Percentiles rank a stretch among this genome's conserved stretches.
Conservation (phyloP, 2,888 invertebrate species). For the Spodoptera exigua region DNA sequence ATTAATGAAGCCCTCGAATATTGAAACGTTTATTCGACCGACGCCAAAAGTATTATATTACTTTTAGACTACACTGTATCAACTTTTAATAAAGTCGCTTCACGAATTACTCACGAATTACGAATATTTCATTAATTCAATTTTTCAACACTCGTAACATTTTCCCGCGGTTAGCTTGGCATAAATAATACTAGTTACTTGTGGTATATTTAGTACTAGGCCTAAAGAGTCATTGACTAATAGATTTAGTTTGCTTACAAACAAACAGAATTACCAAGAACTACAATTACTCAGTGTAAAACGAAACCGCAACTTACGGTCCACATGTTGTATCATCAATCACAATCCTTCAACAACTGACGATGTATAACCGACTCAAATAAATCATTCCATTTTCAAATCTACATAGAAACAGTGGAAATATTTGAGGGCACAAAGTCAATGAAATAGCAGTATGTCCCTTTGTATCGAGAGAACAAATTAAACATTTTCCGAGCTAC, state of each 20-base stretch:
- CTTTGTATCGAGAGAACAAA: slow-evolving; percentile 66
- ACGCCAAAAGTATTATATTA: slow-evolving; percentile 84
- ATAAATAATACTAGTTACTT: slow-evolving; percentile 15
- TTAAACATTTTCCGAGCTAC: slow-evolving; percentile 71
- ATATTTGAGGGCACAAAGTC: slow-evolving; percentile 48
- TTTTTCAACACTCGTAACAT: slow-evolving; percentile 27
- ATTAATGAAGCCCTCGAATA: slow-evolving; percentile 87
- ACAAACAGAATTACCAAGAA: neutral
- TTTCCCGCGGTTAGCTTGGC: neutral
- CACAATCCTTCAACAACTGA: slow-evolving; percentile 6
- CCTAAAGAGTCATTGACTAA: neutral
- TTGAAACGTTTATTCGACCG: slow-evolving; percentile 87
- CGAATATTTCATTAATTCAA: slow-evolving; percentile 34
- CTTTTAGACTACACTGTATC: slow-evolving; percentile 73
- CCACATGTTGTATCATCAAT: slow-evolving; percentile 12
- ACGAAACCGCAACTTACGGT: neutral
- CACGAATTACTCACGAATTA: slow-evolving; percentile 44
- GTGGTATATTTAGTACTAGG: slow-evolving; percentile 2
- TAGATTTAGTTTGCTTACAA: neutral
- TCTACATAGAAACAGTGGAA: slow-evolving; percentile 31
- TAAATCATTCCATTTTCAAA: slow-evolving; percentile 32
- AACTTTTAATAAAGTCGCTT: slow-evolving; percentile 81
- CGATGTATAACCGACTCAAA: slow-evolving; percentile 2
- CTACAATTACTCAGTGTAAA: neutral
- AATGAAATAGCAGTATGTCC: slow-evolving; percentile 57